These are phyloP conservation scores for Barbus barbus DNA, from an alignment of 2,113 vertebrate genomes.

Conservation along the genomic window DNA sequence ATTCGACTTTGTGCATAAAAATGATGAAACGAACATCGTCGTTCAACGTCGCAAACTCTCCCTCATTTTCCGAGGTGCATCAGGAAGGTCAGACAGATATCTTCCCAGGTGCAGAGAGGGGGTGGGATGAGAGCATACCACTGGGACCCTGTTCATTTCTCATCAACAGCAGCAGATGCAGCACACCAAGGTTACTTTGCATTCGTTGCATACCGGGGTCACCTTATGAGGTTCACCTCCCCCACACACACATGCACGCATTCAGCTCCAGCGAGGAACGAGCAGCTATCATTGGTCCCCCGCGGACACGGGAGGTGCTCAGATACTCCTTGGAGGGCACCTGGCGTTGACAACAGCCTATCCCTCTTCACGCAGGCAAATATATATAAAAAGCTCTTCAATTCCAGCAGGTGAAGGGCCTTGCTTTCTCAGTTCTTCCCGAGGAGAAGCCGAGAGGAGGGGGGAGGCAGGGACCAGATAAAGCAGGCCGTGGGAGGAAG, in stretches of 20 bases:
- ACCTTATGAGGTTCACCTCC: slow-evolving; percentile 58
- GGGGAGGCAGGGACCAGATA: slow-evolving; percentile 25
- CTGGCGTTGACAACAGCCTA: slow-evolving; percentile 41
- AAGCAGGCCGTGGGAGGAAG: slow-evolving; percentile 4
- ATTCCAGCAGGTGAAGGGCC: slow-evolving; percentile 39
- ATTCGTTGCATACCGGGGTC: slow-evolving; percentile 61
- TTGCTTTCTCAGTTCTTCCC: slow-evolving; percentile 27
- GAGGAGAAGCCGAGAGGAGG: slow-evolving; percentile 4
- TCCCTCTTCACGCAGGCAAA: slow-evolving; percentile 45
- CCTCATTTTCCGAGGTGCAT: slow-evolving; percentile 16
- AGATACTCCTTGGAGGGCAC: slow-evolving; percentile 44
- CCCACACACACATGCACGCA: slow-evolving; percentile 1
- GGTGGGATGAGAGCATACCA: slow-evolving; percentile 23
- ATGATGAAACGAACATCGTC: background rate
- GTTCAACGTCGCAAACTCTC: background rate
- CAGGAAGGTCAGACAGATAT: slow-evolving; percentile 46
- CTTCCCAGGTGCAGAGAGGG: slow-evolving; percentile 19
- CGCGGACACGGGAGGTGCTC: slow-evolving; percentile 41
- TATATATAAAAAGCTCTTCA: slow-evolving; percentile 38
- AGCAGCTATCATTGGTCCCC: slow-evolving; percentile 51
- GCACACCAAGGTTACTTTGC: slow-evolving; percentile 59
- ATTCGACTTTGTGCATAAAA: background rate
- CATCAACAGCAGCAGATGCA: slow-evolving; percentile 55
- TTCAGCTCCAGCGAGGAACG: slow-evolving; percentile 41
- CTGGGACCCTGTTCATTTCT: slow-evolving; percentile 57